phyloP scores from a whole-genome alignment of 2,888 invertebrate species.

The Amitus sp. region DNA sequence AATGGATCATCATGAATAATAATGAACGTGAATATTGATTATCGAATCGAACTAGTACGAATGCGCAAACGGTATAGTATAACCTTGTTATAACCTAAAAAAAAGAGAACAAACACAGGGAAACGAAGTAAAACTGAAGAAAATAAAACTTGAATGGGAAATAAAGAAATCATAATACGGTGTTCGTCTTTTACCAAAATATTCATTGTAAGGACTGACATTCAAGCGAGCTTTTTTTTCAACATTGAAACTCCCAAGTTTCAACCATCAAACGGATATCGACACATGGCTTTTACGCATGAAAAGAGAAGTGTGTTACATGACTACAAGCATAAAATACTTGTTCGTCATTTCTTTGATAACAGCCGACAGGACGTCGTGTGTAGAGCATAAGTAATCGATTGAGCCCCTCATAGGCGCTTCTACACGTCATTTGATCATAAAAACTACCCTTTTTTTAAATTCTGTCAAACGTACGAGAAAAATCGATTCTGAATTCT shows the following conservation, averaged over 20 bases:
- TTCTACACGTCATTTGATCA: not conserved
- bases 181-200: too few species aligned
- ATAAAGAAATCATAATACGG: too few species aligned
- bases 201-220: not conserved
- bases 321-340: not conserved
- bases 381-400: constrained; percentile 3
- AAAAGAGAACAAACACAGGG: too few species aligned
- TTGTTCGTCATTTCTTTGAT: constrained; percentile 4
- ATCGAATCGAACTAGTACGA: too few species aligned
- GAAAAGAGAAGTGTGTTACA: constrained; percentile 5
- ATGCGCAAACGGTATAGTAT: too few species aligned
- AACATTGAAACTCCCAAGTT: not conserved
- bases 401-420: not conserved
- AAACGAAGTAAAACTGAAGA: too few species aligned
- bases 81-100: too few species aligned
- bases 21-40: too few species aligned
- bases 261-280: not conserved
- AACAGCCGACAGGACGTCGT: constrained; percentile 2
- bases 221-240: too few species aligned
- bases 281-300: constrained; percentile 4
- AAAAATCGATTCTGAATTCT: not conserved
- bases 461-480: not conserved
- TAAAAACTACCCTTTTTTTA: not conserved
- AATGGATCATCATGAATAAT: too few species aligned
- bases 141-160: too few species aligned